Evolutionary conservation across 2,797 vertebrate genomes (phyloP), one percentile per base, ranked within the genome.

Genomic region (Enteromius treurensis): DNA sequence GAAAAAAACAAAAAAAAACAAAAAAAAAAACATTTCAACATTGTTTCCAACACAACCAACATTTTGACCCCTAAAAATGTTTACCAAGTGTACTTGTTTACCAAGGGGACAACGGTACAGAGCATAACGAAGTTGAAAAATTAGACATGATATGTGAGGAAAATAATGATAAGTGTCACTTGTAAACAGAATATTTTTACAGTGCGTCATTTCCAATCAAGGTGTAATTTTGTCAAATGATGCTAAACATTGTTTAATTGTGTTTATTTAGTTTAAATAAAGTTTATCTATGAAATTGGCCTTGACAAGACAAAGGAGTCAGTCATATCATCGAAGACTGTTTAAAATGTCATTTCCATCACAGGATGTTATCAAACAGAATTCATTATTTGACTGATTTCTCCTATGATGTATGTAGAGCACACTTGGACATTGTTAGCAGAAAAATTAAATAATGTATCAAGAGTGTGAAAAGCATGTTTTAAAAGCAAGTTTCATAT

Each of bases 211-310:
- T 47, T 77, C 32, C 13, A 75, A 58, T 58, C 21, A 75, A 40
- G 11, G 32, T 58, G 32, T 58, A 40, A 58, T 64, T 64, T 47
- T 77, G 55, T 64, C 58, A 32, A 21, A 64, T 77, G 64, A 64
- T 77, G 53, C 37, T 19, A 77, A 62, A 14, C 40, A 77, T 77
- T 45, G 26, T 60, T 45, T 62, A 77, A 77, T 62, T 77, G 37
- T 42, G 34, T 26, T 75, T 53, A 77, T 42, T 77, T 77, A 17
- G 73, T 13, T 40, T 58, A 40, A 51, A 77, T 45, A 60, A 26
- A 77, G 10, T 26, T 62, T 77, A 29, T 1, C 34, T 75, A 23
- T 7, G 13, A 23, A 75, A 75, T 40, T 58, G 53, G 6, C 51
- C 32, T 58, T 75, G 51, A 6, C 51, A 75, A 53, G 47, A 40